These are phyloP conservation scores for Copidosoma aretas DNA, from an alignment of 2,888 invertebrate genomes.

Conservation along the genomic window DNA sequence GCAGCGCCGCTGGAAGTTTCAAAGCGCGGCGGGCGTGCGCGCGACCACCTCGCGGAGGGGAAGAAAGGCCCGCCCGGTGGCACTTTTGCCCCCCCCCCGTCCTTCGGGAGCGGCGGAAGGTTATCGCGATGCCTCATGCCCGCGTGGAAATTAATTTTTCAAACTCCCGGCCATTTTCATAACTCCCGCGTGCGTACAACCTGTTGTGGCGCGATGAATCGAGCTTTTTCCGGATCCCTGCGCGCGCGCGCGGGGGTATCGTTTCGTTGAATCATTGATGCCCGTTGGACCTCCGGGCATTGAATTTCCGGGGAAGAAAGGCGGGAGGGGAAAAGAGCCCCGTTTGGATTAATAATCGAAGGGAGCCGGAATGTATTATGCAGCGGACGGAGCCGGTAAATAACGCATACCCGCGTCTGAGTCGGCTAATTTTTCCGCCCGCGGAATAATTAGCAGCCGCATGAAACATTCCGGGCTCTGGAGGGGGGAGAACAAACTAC, in stretches of 20 bases:
- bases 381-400: no score
- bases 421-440: no score
- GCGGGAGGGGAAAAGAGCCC: no score
- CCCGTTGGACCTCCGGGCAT: no score
- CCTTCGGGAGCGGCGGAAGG: not conserved
- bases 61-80: not conserved
- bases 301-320: no score
- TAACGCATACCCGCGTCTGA: no score
- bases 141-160: not conserved
- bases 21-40: slow-evolving; percentile 8
- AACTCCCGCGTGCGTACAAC: not conserved
- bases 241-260: no score
- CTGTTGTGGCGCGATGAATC: not conserved
- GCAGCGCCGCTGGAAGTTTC: slow-evolving; percentile 19
- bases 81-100: not conserved
- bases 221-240: not conserved
- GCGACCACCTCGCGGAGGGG: not conserved
- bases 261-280: not conserved
- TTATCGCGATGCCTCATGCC: not conserved
- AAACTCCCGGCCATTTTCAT: not conserved
- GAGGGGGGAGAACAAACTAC: no score
- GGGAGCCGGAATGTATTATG: no score
- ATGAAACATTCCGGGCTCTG: no score
- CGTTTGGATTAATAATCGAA: no score
- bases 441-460: no score